Evolutionary conservation across 2,888 invertebrate species (phyloP).

Genomic region (Hedychridium roseum): DNA sequence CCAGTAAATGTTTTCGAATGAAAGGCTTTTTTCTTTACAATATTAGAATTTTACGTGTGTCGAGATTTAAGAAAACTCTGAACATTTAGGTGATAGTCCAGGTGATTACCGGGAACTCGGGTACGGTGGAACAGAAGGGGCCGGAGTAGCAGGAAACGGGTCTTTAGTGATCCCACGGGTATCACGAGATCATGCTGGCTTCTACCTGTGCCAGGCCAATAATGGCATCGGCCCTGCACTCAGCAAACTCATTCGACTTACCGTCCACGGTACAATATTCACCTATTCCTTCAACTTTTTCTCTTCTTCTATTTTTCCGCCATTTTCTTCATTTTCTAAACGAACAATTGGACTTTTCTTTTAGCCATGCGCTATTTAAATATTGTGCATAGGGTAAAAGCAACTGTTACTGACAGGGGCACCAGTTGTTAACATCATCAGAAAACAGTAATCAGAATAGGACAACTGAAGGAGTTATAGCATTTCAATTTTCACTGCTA

Average conservation of each 20-base stretch:
- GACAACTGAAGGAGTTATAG: too few relatives aligned
- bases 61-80: constrained; percentile 7
- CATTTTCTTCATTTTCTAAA: too few relatives aligned
- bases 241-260: constrained; percentile 70
- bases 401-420: too few relatives aligned
- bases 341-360: too few relatives aligned
- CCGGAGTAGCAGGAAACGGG: constrained; percentile 65
- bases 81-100: constrained; percentile 59
- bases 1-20: too few relatives aligned
- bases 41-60: too few relatives aligned
- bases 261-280: constrained; percentile 68
- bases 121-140: constrained; percentile 60
- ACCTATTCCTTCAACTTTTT: constrained; percentile 22
- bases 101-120: constrained; percentile 68
- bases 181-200: constrained; percentile 67
- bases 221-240: constrained; percentile 71
- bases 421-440: too few relatives aligned
- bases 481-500: too few relatives aligned
- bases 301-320: not conserved
- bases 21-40: too few relatives aligned
- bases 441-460: too few relatives aligned
- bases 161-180: constrained; percentile 67
- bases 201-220: constrained; percentile 70
- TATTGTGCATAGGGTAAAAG: too few relatives aligned
- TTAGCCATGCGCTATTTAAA: too few relatives aligned